phyloP scores from a whole-genome alignment of 2,113 vertebrate genomes.

The Hypanus sabinus region DNA sequence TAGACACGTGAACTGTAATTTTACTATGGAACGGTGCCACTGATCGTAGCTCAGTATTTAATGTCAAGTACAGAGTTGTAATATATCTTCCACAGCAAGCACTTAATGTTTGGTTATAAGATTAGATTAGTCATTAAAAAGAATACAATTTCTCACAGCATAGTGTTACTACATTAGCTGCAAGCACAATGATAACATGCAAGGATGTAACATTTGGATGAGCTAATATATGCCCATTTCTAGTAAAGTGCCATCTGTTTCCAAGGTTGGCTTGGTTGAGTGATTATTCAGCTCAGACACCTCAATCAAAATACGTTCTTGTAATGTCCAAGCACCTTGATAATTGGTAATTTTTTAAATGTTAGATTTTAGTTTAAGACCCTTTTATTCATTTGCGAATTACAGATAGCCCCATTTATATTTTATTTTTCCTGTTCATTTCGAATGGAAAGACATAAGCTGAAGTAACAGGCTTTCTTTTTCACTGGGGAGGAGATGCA shows the following conservation, averaged over 20 bases:
- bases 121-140: neutral
- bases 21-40: neutral
- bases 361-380: too few species aligned
- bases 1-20: neutral
- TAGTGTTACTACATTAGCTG: neutral
- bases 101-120: neutral
- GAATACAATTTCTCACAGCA: neutral
- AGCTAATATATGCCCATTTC: conserved; percentile 23
- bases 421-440: neutral
- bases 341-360: neutral
- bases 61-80: neutral
- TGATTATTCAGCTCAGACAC: neutral
- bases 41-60: neutral
- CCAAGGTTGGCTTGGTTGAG: neutral
- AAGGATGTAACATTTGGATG: neutral
- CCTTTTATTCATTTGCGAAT: neutral
- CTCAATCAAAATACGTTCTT: neutral
- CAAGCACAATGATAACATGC: neutral
- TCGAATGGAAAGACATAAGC: neutral
- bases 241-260: conserved; percentile 16
- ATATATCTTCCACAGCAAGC: neutral
- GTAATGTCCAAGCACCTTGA: neutral
- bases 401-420: neutral
- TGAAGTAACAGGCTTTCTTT: neutral
- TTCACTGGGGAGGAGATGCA: neutral